Evolutionary conservation across 2,113 vertebrate genomes (phyloP).

Genomic region (Colius striatus): DNA sequence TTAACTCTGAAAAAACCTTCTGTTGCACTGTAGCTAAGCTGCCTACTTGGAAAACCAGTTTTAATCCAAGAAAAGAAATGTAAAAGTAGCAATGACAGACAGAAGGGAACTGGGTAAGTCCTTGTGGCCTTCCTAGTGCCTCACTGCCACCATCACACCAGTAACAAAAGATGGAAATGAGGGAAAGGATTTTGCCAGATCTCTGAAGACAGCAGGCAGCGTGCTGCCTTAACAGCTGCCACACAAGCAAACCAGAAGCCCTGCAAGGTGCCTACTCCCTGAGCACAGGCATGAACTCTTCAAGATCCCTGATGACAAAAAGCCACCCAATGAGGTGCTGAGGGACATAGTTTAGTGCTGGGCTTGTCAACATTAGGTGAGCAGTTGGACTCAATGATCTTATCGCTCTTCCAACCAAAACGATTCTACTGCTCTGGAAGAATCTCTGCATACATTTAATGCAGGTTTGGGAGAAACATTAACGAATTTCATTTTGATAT

Average conservation of each 20-base stretch:
- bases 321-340: too few relatives aligned
- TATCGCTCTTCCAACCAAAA: too few relatives aligned
- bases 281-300: too few relatives aligned
- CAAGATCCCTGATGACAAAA: background rate
- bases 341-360: too few relatives aligned
- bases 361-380: too few relatives aligned
- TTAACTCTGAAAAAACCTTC: background rate
- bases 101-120: background rate
- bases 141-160: background rate
- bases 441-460: background rate
- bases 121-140: background rate
- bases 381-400: too few relatives aligned
- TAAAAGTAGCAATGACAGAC: background rate
- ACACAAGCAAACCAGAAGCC: background rate
- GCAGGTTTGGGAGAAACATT: background rate
- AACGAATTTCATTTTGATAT: background rate
- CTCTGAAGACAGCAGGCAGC: background rate
- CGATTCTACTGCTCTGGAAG: too few relatives aligned
- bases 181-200: background rate
- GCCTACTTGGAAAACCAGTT: accelerated
- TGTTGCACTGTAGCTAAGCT: background rate
- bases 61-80: background rate
- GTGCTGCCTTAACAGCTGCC: background rate
- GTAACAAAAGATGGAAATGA: background rate
- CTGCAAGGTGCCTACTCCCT: accelerated